Base-by-base conservation (phyloP, 2,888 invertebrate genomes). In the Galerucella nymphaeae region DNA sequence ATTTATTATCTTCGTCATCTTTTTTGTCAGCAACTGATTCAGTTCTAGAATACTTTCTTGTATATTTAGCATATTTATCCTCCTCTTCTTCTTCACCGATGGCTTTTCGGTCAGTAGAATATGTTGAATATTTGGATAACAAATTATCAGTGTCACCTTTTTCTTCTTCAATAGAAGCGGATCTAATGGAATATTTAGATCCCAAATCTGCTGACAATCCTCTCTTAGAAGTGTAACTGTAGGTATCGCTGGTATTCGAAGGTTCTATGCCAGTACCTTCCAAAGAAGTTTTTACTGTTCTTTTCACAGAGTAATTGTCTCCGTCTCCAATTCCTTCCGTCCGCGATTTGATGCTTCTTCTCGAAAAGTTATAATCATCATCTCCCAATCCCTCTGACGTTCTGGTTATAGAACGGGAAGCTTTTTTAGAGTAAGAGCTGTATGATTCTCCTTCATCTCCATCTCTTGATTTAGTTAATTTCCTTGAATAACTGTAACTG, bases 1-100 rank as follows among this genome's bases (percentile, higher is more conserved):
- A 81, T 57, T 76, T 80, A 23, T 75, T 72, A 8, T 78, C 77
- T 11, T 81, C 80, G 50, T 81, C 81, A 14, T 81, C 81, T 30
- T 78, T 72, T 71, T 76, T 77, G n/a, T 75, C 71, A 13, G 75
- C 65, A 13, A 75, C 66, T 1, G 80, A 78, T 57, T 81, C 81
- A 14, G 80, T 80, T 74, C 83, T 78, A 0, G 82, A 80, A 73
- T 84, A 84, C 66, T 83, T 83, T 61, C 80, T 79, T 11, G 82
- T 80, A 70, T 81, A 83, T 72, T 83, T 84, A 6, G 81, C 80
- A 53, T 83, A 83, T 66, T 81, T 80, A 72, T 83, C 82, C 74
- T 83, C 83, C 59, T 83, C 83, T 55, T 81, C 82, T 66, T 83
- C 84, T 81, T 83, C 30, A 30, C 30, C 85, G 79, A 82, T 80